Percentiles rank a stretch among this genome's conserved stretches.
Conservation (phyloP, 2,797 vertebrate genomes). For the Bradypodion ventrale region DNA sequence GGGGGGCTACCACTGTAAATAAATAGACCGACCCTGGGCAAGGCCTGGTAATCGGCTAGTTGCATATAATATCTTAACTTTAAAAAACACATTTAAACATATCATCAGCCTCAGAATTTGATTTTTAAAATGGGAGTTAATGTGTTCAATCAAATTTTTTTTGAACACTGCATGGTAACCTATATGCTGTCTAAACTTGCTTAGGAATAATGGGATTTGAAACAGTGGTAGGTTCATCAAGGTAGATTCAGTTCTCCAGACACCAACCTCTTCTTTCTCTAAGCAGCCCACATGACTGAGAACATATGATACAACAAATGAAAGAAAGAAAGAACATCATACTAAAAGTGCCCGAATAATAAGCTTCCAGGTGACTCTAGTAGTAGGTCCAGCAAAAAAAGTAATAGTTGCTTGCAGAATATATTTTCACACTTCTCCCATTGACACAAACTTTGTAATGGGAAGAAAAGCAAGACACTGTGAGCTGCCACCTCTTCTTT, state of each 20-base stretch:
- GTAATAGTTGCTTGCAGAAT: background rate
- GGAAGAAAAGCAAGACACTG: background rate
- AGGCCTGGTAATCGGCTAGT: too few relatives aligned
- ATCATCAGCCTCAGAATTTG: background rate
- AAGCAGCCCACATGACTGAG: background rate
- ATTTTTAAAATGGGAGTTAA: background rate
- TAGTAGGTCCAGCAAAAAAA: background rate
- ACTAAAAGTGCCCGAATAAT: background rate
- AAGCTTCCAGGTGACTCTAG: background rate
- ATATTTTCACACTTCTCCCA: background rate
- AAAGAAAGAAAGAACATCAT: background rate
- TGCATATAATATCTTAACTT: background rate
- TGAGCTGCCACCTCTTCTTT: background rate
- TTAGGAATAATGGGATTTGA: background rate
- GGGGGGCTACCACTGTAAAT: too few relatives aligned
- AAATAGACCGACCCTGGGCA: too few relatives aligned
- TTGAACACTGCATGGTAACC: background rate
- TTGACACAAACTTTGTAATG: background rate
- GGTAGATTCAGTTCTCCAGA: background rate
- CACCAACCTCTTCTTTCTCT: background rate
- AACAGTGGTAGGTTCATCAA: background rate
- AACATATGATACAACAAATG: background rate
- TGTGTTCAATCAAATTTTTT: background rate
- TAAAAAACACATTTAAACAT: background rate
- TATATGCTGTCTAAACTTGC: too few relatives aligned